These are phyloP conservation scores for Empidonax traillii DNA, from an alignment of 2,113 vertebrate genomes.

Conservation along the genomic window DNA sequence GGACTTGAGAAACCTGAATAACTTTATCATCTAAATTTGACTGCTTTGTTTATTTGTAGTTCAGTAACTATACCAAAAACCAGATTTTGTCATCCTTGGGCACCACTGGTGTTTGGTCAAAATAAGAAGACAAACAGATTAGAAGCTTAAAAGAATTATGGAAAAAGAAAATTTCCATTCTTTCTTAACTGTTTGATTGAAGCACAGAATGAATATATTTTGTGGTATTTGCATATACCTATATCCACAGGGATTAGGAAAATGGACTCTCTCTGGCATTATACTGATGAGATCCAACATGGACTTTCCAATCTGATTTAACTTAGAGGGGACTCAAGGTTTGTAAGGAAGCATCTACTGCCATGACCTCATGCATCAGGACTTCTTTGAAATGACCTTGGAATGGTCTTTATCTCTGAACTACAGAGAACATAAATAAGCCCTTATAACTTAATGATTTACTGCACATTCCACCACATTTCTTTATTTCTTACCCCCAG, in stretches of 20 bases:
- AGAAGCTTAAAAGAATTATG: neutral
- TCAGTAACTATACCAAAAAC: neutral
- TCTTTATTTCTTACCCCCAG: neutral
- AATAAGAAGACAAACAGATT: neutral
- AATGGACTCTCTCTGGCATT: neutral
- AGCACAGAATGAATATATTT: neutral
- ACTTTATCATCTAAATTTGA: neutral
- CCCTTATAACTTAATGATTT: neutral
- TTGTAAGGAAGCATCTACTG: neutral
- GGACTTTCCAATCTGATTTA: neutral
- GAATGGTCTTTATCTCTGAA: neutral
- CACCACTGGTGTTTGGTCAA: neutral
- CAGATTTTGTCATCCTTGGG: neutral
- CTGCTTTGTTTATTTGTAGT: neutral
- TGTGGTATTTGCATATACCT: neutral
- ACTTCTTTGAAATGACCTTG: neutral
- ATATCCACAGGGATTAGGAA: neutral
- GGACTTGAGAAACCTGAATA: neutral
- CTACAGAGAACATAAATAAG: neutral
- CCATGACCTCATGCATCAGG: neutral
- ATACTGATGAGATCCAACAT: rapidly evolving
- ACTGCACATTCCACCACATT: neutral
- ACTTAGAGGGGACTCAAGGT: neutral
- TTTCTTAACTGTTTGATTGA: neutral
- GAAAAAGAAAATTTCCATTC: neutral